These are phyloP conservation scores for Rhingia campestris DNA, from an alignment of 2,888 invertebrate genomes.

Conservation along the genomic window DNA sequence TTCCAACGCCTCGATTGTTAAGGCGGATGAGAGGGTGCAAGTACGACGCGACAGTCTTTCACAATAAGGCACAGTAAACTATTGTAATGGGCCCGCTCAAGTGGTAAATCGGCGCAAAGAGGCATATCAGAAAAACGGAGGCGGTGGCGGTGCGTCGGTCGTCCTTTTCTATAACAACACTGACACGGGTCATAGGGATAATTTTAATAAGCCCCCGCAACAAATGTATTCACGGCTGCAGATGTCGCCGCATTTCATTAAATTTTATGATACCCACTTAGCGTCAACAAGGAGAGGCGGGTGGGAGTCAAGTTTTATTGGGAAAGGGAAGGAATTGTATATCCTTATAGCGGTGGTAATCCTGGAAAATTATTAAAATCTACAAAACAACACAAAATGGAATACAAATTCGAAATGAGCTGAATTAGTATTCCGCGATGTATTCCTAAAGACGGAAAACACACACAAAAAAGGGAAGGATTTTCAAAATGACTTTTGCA, in stretches of 20 bases:
- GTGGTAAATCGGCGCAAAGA: constrained; percentile 65
- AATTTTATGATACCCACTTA: constrained; percentile 72
- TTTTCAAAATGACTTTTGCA: constrained; percentile 10
- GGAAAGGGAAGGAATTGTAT: background rate
- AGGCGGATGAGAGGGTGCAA: background rate
- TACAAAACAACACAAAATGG: constrained; percentile 71
- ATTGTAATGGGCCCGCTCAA: constrained; percentile 64
- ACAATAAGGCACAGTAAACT: constrained; percentile 48
- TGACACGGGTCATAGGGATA: constrained; percentile 67
- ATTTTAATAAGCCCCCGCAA: constrained; percentile 73
- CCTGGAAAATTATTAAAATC: constrained; percentile 72
- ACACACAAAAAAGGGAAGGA: constrained; percentile 8
- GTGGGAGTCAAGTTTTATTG: background rate
- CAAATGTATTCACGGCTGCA: constrained; percentile 72
- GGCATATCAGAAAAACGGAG: constrained; percentile 30
- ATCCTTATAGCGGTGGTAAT: constrained; percentile 42
- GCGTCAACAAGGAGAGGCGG: constrained; percentile 38
- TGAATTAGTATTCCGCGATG: constrained; percentile 70
- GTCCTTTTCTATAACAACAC: background rate
- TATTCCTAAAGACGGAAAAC: constrained; percentile 29
- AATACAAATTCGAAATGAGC: constrained; percentile 71
- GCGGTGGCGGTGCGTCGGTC: background rate
- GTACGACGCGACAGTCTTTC: constrained; percentile 9
- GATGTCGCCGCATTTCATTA: constrained; percentile 74
- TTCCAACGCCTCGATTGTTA: background rate